Conservation (phyloP, 2,888 invertebrate genomes). For the Eupithecia inturbata region DNA sequence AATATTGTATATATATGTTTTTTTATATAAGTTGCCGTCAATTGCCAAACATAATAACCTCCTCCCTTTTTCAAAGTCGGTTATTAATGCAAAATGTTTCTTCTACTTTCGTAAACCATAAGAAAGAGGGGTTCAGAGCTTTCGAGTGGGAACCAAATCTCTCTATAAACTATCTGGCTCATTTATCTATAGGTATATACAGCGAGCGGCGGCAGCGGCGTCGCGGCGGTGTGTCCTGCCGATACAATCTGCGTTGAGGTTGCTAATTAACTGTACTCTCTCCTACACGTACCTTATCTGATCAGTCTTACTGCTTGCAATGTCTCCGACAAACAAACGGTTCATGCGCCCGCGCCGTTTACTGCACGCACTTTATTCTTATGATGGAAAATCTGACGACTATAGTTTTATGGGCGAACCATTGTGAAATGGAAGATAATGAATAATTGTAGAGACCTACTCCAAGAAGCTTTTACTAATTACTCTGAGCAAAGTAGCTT, state of each 20-base stretch:
- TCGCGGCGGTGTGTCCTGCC: not conserved
- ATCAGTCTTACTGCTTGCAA: conserved; percentile 29
- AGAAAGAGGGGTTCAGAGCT: not conserved
- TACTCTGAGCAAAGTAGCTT: not conserved
- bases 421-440: not conserved
- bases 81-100: no score
- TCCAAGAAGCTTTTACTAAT: not conserved
- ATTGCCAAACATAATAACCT: no score
- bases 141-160: conserved; percentile 11
- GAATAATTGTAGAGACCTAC: not conserved
- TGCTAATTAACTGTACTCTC: conserved; percentile 40
- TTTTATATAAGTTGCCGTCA: no score
- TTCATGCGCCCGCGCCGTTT: conserved; percentile 17
- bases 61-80: no score
- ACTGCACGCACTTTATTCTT: not conserved
- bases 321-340: conserved; percentile 24
- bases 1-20: no score
- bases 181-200: conserved; percentile 33
- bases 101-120: not conserved
- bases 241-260: conserved; percentile 36
- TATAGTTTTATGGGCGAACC: not conserved
- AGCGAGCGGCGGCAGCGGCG: conserved; percentile 19
- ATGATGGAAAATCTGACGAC: not conserved
- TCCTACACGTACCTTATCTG: conserved; percentile 33
- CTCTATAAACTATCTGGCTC: conserved; percentile 23